Evolutionary conservation across 2,797 vertebrate species (phyloP), one percentile per base, ranked within the genome.

Genomic region (Geotria australis): DNA sequence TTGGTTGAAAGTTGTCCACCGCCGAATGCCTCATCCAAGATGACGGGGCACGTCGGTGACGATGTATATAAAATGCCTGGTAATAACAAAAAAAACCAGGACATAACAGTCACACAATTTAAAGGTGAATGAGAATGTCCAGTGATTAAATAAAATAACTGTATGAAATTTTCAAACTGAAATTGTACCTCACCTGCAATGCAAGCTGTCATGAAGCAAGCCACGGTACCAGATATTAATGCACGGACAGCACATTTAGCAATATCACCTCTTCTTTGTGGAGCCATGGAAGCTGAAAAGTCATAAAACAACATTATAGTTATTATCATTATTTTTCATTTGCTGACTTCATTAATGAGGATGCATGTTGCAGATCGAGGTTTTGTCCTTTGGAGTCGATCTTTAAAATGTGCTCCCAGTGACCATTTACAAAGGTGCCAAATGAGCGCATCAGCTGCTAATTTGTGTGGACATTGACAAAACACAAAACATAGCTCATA

Each of bases 151-250:
- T 38, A 38, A 38, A 38, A 38, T 38, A 38, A 38, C 24, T 38
- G 24, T 38, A 5, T 38, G 24, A 38, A 38, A 38, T 38, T 24
- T 38, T 38, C 24, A 38, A 4, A 38, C 24, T 38, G 24, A 24
- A 38, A 38, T 1, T 13, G 6, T 1, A 24, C 2, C 0, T 47
- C 72, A 85, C 82, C 82, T 76, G 82, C 78, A 1, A 84, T 64
- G 49, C 82, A 85, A 47, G 81, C 81, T 0, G 80, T 85, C 78
- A 83, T 76, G 65, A 84, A 84, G 60, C 77, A 77, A 48, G 82
- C 68, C 0, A 67, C 60, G 0, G 73, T 79, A 56, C 81, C 82
- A 0, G 79, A 71, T 8, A 82, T 73, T 68, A 86, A 69, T 3
- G 81, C 67, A 64, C 81, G 73, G 56, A 79, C 2, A 46, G 74